phyloP scores from a whole-genome alignment of 2,797 vertebrate genomes.

The Anableps anableps region DNA sequence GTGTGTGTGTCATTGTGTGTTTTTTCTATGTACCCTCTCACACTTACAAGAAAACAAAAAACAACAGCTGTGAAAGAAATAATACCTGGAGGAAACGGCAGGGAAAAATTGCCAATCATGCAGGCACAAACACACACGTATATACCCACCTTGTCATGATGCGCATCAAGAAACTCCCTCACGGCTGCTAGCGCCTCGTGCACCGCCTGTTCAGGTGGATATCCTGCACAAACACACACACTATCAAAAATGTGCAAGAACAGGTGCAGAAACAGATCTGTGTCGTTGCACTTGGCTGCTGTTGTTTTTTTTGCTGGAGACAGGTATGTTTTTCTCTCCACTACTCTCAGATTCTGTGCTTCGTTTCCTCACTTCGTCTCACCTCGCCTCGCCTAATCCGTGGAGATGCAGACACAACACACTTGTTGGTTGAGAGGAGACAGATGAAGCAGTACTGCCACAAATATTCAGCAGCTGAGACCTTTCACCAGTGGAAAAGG shows the following conservation, averaged over 20 bases:
- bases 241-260: conserved; percentile 49
- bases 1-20: conserved; percentile 38
- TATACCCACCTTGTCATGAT: conserved; percentile 85
- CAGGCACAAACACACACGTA: conserved; percentile 59
- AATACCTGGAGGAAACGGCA: conserved; percentile 71
- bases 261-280: conserved; percentile 56
- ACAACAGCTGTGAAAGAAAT: conserved; percentile 77
- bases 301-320: conserved; percentile 8
- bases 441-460: conserved; percentile 46
- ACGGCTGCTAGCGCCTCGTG: conserved; percentile 84
- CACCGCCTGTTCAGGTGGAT: conserved; percentile 86
- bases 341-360: conserved; percentile 23
- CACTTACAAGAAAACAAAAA: conserved; percentile 71
- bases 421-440: conserved; percentile 56
- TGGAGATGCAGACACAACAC: conserved; percentile 40
- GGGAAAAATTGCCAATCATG: conserved; percentile 60
- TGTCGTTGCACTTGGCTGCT: conserved; percentile 17
- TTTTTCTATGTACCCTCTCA: conserved; percentile 52
- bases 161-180: conserved; percentile 86
- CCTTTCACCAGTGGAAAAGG: conserved; percentile 36
- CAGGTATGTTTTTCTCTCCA: conserved; percentile 38
- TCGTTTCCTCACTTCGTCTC: conserved; percentile 43
- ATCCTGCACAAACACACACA: conserved; percentile 78
- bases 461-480: conserved; percentile 35
- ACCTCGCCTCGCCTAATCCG: conserved; percentile 14